A percentile compares a stretch with the other conserved stretches of the same genome.
These are phyloP conservation scores for Anser cygnoides DNA, from an alignment of 2,113 vertebrate genomes.

Conservation along the genomic window DNA sequence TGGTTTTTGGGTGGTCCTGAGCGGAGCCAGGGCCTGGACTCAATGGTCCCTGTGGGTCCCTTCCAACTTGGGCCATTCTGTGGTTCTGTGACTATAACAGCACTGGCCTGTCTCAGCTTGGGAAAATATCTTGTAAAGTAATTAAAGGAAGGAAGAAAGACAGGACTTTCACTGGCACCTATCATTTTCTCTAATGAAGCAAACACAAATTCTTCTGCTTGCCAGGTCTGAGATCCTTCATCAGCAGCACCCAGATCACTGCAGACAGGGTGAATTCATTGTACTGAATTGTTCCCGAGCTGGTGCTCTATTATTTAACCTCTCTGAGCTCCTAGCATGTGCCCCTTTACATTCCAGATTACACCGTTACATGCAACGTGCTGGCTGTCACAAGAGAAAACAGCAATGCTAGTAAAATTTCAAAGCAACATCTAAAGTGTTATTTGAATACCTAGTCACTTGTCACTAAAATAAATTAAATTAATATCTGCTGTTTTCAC, in stretches of 20 bases:
- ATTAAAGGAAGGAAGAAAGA: background rate
- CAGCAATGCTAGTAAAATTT: background rate
- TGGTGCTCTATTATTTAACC: background rate
- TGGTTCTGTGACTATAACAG: background rate
- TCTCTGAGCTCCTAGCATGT: background rate
- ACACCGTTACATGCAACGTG: background rate
- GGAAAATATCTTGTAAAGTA: background rate
- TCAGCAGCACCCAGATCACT: background rate
- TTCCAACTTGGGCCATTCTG: background rate
- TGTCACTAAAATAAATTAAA: background rate
- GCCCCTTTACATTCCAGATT: background rate
- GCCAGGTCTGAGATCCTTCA: background rate
- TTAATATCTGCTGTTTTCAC: background rate
- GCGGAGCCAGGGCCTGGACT: background rate
- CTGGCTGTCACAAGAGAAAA: background rate
- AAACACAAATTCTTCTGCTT: background rate
- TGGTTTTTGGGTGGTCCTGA: background rate
- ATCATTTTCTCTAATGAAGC: background rate
- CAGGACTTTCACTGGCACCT: background rate
- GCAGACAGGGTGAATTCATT: background rate
- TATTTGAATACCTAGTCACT: background rate
- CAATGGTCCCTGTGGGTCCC: background rate
- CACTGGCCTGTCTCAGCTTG: background rate
- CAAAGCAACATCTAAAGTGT: background rate
- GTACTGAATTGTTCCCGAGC: background rate